phyloP scores from a whole-genome alignment of 2,113 vertebrate species.

The Kryptolebias marmoratus region DNA sequence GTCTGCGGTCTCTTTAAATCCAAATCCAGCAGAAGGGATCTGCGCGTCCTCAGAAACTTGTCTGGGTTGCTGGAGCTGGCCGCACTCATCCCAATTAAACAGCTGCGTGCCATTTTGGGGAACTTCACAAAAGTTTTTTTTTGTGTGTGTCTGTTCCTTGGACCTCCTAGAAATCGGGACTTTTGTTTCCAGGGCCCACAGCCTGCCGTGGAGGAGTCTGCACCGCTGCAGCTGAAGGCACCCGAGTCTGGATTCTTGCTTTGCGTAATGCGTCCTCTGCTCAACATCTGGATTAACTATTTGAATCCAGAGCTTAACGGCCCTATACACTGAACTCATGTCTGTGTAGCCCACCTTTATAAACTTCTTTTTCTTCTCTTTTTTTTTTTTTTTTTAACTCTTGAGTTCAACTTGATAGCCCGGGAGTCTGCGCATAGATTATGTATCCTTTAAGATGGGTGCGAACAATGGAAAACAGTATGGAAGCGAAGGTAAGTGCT shows the following conservation, averaged over 20 bases:
- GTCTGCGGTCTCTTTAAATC: slow-evolving; percentile 81
- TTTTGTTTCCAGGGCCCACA: not conserved
- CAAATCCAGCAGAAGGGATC: slow-evolving; percentile 49
- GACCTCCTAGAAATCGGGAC: slow-evolving; percentile 16
- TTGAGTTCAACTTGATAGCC: slow-evolving; percentile 55
- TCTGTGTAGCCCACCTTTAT: slow-evolving; percentile 31
- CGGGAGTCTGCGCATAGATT: slow-evolving; percentile 76
- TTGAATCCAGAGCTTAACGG: slow-evolving; percentile 62
- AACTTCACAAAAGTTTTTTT: slow-evolving; percentile 39
- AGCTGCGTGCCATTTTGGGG: slow-evolving; percentile 67
- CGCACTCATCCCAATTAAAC: slow-evolving; percentile 67
- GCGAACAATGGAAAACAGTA: slow-evolving; percentile 97
- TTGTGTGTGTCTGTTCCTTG: not conserved
- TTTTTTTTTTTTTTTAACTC: slow-evolving; percentile 4
- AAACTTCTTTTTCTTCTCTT: slow-evolving; percentile 22
- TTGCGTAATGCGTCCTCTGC: slow-evolving; percentile 63
- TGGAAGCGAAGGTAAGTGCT: slow-evolving; percentile 94
- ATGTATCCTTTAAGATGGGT: slow-evolving; percentile 94
- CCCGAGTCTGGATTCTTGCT: slow-evolving; percentile 40
- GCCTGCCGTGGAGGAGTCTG: slow-evolving; percentile 30
- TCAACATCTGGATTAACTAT: slow-evolving; percentile 81
- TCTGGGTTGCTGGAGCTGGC: slow-evolving; percentile 53
- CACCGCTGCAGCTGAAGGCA: slow-evolving; percentile 37
- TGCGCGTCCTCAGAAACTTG: slow-evolving; percentile 52
- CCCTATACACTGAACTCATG: slow-evolving; percentile 21